Conservation (phyloP, 2,797 vertebrate genomes). For the Danio aesculapii region DNA sequence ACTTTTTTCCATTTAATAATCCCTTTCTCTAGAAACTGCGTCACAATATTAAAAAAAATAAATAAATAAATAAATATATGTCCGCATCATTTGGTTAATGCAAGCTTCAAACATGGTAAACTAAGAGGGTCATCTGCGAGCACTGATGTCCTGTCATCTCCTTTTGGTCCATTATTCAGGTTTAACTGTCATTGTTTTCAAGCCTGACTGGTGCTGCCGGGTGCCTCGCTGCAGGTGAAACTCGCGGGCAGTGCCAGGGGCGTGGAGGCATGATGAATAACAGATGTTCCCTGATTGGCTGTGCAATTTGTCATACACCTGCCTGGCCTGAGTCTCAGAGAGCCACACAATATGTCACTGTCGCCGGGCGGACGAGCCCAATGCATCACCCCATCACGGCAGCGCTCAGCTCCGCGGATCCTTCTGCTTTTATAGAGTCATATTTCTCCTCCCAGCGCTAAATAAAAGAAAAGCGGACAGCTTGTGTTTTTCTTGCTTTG, state of each 20-base stretch:
- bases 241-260: conserved; percentile 61
- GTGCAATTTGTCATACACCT: conserved; percentile 78
- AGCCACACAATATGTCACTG: conserved; percentile 75
- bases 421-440: conserved; percentile 54
- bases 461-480: conserved; percentile 61
- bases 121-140: background rate
- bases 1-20: no score
- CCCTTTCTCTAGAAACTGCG: no score
- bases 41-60: no score
- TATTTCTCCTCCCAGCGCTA: conserved; percentile 52
- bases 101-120: no score
- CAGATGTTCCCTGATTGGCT: conserved; percentile 78
- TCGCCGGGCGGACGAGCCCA: conserved; percentile 61
- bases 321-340: conserved; percentile 70
- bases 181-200: conserved; percentile 45
- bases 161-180: conserved; percentile 20
- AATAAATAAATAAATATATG: no score
- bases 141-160: background rate
- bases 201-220: conserved; percentile 37
- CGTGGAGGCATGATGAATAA: conserved; percentile 71
- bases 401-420: conserved; percentile 62
- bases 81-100: no score
- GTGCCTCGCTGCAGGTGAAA: conserved; percentile 46
- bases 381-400: conserved; percentile 71
- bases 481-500: conserved; percentile 53